These are phyloP conservation scores for Hirtodrosophila alboralis DNA, from an alignment of 2,888 invertebrate genomes.

Conservation along the genomic window DNA sequence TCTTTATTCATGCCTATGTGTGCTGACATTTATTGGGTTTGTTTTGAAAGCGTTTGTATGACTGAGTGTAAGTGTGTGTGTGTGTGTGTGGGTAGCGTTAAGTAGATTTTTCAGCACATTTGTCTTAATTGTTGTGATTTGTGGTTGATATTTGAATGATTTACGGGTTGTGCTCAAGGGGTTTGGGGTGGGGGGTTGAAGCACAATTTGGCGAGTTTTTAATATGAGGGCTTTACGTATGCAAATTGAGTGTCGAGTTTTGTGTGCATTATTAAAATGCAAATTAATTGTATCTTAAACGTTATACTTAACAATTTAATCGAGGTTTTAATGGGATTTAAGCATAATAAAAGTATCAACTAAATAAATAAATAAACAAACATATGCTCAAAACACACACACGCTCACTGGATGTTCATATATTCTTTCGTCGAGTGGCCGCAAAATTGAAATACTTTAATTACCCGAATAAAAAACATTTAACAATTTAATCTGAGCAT, in stretches of 20 bases:
- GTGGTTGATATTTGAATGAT: slow-evolving; percentile 80
- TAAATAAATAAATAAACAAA: slow-evolving; percentile 26
- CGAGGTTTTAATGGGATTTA: slow-evolving; percentile 1
- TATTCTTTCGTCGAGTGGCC: slow-evolving; percentile 59
- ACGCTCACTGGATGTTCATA: slow-evolving; percentile 6
- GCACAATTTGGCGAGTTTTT: slow-evolving; percentile 45
- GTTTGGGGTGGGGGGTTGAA: too few relatives aligned
- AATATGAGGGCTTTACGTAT: slow-evolving; percentile 38
- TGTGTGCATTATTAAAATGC: slow-evolving; percentile 41
- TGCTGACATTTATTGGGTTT: slow-evolving; percentile 78
- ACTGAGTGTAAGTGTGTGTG: slow-evolving; percentile 14
- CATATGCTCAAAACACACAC: slow-evolving; percentile 20
- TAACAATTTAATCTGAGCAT: slow-evolving; percentile 82
- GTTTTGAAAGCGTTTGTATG: slow-evolving; percentile 74
- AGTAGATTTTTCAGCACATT: slow-evolving; percentile 79
- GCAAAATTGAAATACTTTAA: slow-evolving; percentile 80
- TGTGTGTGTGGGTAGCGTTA: slow-evolving; percentile 61
- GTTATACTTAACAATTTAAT: slow-evolving; percentile 28
- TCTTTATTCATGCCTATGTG: too few relatives aligned
- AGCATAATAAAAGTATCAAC: slow-evolving; percentile 21
- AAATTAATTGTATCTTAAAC: slow-evolving; percentile 72
- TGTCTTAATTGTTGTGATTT: slow-evolving; percentile 78
- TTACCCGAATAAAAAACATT: slow-evolving; percentile 82
- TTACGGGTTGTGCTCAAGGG: too few relatives aligned
- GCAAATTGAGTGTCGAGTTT: slow-evolving; percentile 48